Evolutionary conservation across 1,140 invertebrate genomes (phyloP), one percentile per base, ranked within the genome.

Genomic region (Stenopsyche tienmushanensis): DNA sequence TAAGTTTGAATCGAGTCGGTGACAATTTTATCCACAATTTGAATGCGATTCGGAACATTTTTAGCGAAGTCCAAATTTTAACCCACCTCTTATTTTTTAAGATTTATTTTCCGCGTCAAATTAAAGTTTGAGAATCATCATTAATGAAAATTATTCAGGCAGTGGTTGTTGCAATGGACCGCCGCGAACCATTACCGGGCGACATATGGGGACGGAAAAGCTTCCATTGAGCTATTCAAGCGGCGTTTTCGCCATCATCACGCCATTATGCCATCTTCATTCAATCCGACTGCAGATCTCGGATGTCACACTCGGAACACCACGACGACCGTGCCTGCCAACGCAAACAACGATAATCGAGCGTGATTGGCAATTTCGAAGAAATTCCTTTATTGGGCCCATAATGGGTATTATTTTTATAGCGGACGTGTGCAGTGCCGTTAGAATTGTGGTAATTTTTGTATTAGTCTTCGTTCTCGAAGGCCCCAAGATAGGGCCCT

Each of bases 101-200:
- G n/a, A n/a, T n/a, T n/a, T n/a, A n/a, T n/a, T n/a, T 39, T 39
- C 34, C 7, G 7, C 7, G 34, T 39, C 34, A 39, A 39, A 39
- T 39, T 39, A 50, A 10, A 50, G 47, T 50, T 50, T 50, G 47
- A 50, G 47, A 2, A 24, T 3, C 47, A 3, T 17, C 18, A 21
- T n/a, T n/a, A n/a, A n/a, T n/a, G n/a, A n/a, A n/a, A n/a, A n/a
- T n/a, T n/a, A n/a, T n/a, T n/a, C n/a, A n/a, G n/a, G n/a, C n/a
- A n/a, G n/a, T n/a, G n/a, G n/a, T n/a, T n/a, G n/a, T n/a, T 18
- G 17, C 47, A 21, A 29, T 55, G 52, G 29, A 25, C 52, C 52
- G 29, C 52, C 21, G 29, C 52, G 52, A 29, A 24, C 52, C 26
- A 55, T 55, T 55, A 55, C 29, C n/a, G 15, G 25, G 15, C 52